Evolutionary conservation across 53 echinoderm and acorn worm species (phyloP).

Genomic region (Echinarachnius parma): DNA sequence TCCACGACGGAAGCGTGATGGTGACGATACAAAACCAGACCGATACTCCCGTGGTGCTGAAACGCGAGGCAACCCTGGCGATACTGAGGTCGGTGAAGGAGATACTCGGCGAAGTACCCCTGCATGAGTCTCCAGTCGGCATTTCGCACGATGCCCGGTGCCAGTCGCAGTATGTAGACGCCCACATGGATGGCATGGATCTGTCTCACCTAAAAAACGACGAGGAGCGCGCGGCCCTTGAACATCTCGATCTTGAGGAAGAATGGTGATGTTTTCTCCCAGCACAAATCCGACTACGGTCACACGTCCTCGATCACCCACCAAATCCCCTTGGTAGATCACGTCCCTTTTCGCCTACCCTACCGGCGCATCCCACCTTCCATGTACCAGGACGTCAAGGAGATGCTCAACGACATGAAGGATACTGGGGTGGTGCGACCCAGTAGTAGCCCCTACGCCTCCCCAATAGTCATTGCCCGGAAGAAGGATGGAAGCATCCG

Average conservation of each 20-base stretch:
- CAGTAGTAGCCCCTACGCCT: too few relatives aligned
- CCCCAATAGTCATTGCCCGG: constrained; percentile 29
- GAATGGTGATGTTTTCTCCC: constrained; percentile 16
- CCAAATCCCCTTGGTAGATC: constrained; percentile 26
- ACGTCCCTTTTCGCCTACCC: constrained; percentile 26
- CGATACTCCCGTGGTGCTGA: background rate
- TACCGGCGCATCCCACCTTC: constrained; percentile 37
- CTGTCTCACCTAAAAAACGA: background rate
- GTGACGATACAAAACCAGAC: background rate
- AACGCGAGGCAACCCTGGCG: background rate
- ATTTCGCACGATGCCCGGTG: background rate
- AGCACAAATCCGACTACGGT: constrained; percentile 16
- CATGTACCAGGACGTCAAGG: constrained; percentile 26
- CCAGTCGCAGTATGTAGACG: background rate
- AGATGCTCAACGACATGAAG: constrained; percentile 20
- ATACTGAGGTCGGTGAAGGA: background rate
- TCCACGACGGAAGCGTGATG: background rate
- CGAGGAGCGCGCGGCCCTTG: background rate
- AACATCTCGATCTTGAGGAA: constrained; percentile 15
- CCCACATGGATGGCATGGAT: background rate
- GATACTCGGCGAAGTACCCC: background rate
- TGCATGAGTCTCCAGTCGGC: background rate
- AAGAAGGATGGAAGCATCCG: constrained; percentile 46
- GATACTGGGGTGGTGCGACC: constrained; percentile 15
- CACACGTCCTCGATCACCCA: constrained; percentile 10